These are phyloP conservation scores for Lepidurus apus DNA, from an alignment of 1,140 invertebrate genomes.

Conservation along the genomic window DNA sequence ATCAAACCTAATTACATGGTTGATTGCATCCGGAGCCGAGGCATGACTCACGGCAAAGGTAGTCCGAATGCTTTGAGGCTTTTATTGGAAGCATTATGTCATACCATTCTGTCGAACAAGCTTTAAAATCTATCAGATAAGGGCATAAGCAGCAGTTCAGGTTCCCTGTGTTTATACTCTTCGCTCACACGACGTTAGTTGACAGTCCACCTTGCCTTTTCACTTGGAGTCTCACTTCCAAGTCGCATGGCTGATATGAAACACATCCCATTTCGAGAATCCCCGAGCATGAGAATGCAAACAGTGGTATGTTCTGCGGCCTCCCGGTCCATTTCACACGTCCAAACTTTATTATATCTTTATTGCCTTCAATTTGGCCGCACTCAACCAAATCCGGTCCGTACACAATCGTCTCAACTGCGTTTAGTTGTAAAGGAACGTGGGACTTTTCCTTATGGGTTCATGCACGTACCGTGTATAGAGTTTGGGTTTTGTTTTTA, in stretches of 20 bases:
- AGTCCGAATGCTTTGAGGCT: not conserved
- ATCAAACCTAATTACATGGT: not conserved
- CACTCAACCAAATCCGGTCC: not conserved
- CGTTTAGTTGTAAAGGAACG: not conserved
- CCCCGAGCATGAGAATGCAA: too few species aligned
- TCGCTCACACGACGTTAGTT: too few species aligned
- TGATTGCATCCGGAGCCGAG: not conserved
- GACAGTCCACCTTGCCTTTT: too few species aligned
- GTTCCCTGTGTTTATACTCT: too few species aligned
- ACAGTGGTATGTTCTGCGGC: not conserved
- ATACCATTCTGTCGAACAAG: too few species aligned
- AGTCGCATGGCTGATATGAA: too few species aligned
- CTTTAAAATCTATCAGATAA: too few species aligned
- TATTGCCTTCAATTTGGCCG: not conserved
- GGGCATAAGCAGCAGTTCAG: too few species aligned
- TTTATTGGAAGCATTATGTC: too few species aligned
- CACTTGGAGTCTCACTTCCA: too few species aligned
- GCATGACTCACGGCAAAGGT: conserved; percentile 6
- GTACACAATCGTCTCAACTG: not conserved
- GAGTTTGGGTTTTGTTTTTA: too few species aligned
- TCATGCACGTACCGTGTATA: not conserved
- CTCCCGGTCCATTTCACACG: conserved; percentile 2
- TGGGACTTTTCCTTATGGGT: not conserved
- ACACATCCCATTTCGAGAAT: too few species aligned
- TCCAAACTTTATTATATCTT: conserved; percentile 15